Percentiles rank a stretch among this genome's conserved stretches.
phyloP scores from a whole-genome alignment of 2,888 invertebrate genomes.

The Heliconius hortense region DNA sequence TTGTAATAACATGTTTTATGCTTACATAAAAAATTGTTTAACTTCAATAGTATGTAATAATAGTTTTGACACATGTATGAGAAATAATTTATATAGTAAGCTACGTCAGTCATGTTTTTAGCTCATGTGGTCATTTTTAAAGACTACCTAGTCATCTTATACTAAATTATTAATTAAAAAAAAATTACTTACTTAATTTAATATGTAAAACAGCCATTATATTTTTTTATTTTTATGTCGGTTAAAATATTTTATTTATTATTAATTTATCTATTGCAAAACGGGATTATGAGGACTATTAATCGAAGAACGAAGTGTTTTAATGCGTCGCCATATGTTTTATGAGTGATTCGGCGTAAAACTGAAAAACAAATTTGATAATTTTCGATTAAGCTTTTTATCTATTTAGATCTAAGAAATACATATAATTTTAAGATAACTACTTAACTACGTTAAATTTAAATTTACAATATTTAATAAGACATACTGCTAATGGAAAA shows the following conservation, averaged over 20 bases:
- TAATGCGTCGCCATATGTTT: too few relatives aligned
- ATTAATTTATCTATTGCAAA: too few relatives aligned
- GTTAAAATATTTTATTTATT: too few relatives aligned
- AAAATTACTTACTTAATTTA: background rate
- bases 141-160: background rate
- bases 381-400: background rate
- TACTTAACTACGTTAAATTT: background rate
- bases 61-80: slow-evolving; percentile 34
- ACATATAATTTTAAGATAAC: background rate
- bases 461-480: background rate
- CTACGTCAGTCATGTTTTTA: background rate
- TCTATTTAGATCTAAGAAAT: background rate
- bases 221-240: too few relatives aligned
- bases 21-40: slow-evolving; percentile 20
- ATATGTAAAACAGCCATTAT: too few relatives aligned
- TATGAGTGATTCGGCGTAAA: too few relatives aligned
- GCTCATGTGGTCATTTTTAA: background rate
- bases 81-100: slow-evolving; percentile 21
- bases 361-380: too few relatives aligned
- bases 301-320: too few relatives aligned
- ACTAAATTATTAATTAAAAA: background rate
- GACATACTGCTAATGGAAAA: background rate
- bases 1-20: slow-evolving; percentile 19
- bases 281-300: too few relatives aligned
- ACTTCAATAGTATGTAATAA: slow-evolving; percentile 26